A percentile compares a stretch with the other conserved stretches of the same genome.
Conservation (phyloP, 2,888 invertebrate species). For the Empis livida region DNA sequence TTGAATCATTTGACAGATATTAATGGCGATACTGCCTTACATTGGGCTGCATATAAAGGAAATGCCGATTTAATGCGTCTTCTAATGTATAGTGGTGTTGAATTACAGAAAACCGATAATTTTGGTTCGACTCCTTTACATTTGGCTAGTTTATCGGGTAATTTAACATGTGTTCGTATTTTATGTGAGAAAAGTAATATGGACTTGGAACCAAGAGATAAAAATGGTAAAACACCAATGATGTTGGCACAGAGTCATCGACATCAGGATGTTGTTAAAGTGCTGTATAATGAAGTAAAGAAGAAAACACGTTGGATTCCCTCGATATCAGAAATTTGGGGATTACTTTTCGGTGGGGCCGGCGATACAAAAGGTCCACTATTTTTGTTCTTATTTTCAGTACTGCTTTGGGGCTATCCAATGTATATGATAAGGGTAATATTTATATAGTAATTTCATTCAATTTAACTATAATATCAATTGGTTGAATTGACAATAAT, state of each 20-base stretch:
- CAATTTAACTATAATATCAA: too few relatives aligned
- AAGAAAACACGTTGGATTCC: slow-evolving; percentile 76
- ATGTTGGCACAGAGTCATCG: slow-evolving; percentile 81
- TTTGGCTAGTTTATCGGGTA: slow-evolving; percentile 78
- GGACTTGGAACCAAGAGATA: slow-evolving; percentile 74
- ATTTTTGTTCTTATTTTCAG: slow-evolving; percentile 71
- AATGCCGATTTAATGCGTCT: slow-evolving; percentile 77
- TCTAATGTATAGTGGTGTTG: slow-evolving; percentile 82
- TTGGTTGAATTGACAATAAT: too few relatives aligned
- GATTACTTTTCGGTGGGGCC: slow-evolving; percentile 76
- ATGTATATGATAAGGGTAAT: slow-evolving; percentile 78
- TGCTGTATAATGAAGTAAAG: slow-evolving; percentile 69
- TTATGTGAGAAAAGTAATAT: slow-evolving; percentile 85
- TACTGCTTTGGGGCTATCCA: slow-evolving; percentile 83
- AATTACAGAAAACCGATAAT: slow-evolving; percentile 73
- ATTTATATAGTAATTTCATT: slow-evolving; percentile 6
- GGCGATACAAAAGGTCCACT: slow-evolving; percentile 84
- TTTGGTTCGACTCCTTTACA: slow-evolving; percentile 88
- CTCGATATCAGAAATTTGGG: slow-evolving; percentile 78
- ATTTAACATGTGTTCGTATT: slow-evolving; percentile 71
- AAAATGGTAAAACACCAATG: slow-evolving; percentile 83
- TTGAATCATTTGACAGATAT: slow-evolving; percentile 75
- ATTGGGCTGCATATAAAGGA: slow-evolving; percentile 92
- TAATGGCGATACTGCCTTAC: slow-evolving; percentile 84
- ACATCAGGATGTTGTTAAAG: slow-evolving; percentile 70